phyloP scores from a whole-genome alignment of 2,797 vertebrate species.

The Macrochelys suwanniensis region DNA sequence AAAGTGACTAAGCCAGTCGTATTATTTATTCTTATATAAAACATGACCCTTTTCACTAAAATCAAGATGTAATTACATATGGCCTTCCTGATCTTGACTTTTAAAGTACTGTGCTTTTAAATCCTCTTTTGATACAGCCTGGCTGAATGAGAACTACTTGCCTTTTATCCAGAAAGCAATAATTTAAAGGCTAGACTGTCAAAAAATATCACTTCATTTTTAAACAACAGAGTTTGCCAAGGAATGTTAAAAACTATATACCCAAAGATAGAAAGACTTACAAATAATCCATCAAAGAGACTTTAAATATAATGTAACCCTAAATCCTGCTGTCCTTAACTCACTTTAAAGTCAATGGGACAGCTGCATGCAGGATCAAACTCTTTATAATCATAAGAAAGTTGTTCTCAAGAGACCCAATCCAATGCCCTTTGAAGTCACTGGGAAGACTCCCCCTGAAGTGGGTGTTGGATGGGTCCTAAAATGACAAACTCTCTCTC shows the following conservation, averaged over 20 bases:
- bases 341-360: not conserved
- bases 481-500: not conserved
- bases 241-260: not conserved
- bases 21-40: not conserved
- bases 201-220: not conserved
- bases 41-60: not conserved
- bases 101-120: not conserved
- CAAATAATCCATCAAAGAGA: not conserved
- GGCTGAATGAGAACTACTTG: not conserved
- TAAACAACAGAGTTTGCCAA: not conserved
- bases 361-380: not conserved
- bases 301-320: not conserved
- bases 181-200: not conserved
- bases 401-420: not conserved
- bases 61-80: not conserved
- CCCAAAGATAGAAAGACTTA: not conserved
- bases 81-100: not conserved
- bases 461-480: not conserved
- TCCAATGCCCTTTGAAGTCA: not conserved
- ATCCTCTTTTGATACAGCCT: not conserved
- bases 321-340: not conserved
- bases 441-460: not conserved
- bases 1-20: not conserved
- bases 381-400: not conserved
- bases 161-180: not conserved